Conservation (phyloP, 2,888 invertebrate species). For the Protonemura montana region DNA sequence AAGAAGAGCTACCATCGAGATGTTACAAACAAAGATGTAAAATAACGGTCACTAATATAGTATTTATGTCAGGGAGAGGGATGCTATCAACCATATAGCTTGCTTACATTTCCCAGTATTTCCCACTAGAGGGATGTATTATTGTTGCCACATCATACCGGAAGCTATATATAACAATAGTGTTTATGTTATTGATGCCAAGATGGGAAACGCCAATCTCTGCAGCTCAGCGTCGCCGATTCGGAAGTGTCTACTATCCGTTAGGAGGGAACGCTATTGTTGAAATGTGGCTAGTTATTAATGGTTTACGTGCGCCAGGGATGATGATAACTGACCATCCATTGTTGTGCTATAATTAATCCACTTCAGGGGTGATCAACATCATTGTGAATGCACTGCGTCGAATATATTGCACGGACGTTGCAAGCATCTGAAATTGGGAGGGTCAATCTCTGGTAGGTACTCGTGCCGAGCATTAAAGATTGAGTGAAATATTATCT, state of each 20-base stretch:
- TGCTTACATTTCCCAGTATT: neutral
- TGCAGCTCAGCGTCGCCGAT: neutral
- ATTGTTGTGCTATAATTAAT: neutral
- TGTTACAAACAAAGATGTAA: neutral
- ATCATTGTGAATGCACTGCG: neutral
- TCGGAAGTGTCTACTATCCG: neutral
- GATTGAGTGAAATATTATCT: too few relatives aligned
- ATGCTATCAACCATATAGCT: neutral
- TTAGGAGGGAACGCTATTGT: neutral
- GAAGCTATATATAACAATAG: neutral
- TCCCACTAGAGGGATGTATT: neutral
- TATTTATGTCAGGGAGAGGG: neutral
- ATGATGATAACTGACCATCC: constrained; percentile 15
- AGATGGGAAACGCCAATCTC: neutral
- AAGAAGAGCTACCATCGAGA: neutral
- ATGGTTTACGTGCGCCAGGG: neutral
- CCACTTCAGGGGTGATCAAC: constrained; percentile 3
- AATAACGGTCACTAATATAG: neutral
- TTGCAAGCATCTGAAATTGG: neutral
- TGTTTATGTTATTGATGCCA: constrained; percentile 4
- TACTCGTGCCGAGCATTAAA: too few relatives aligned
- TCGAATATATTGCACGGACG: neutral
- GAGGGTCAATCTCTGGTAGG: too few relatives aligned
- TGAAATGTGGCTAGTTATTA: neutral
- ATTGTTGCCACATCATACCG: neutral